phyloP scores from a whole-genome alignment of 2,888 invertebrate genomes.

The Listrodromus nycthemerus region DNA sequence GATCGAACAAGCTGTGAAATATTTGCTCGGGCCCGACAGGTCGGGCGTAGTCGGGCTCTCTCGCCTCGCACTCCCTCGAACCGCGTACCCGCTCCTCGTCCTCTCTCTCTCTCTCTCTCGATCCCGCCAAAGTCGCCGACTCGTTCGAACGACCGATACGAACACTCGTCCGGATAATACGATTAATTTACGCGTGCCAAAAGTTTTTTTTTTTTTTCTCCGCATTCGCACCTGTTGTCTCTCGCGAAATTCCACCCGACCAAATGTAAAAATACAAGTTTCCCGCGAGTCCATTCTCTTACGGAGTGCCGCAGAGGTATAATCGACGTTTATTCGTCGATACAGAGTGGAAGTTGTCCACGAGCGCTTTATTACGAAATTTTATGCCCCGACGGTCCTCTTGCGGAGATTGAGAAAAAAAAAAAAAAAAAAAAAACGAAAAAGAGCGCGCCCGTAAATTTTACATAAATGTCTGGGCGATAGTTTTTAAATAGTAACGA shows the following conservation, averaged over 20 bases:
- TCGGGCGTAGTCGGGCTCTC: slow-evolving; percentile 58
- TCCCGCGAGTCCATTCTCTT: no score
- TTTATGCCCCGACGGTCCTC: slow-evolving; percentile 16
- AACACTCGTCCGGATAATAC: not conserved
- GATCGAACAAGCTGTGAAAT: slow-evolving; percentile 78
- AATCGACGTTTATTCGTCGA: not conserved
- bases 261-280: no score
- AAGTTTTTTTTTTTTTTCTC: not conserved
- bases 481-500: slow-evolving; percentile 31
- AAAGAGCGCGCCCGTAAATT: slow-evolving; percentile 32
- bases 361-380: slow-evolving; percentile 57
- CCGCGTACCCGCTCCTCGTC: not conserved
- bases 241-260: no score
- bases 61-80: slow-evolving; percentile 15
- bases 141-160: not conserved
- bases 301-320: no score
- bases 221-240: no score
- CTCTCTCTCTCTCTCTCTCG: slow-evolving; percentile 5
- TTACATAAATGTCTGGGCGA: slow-evolving; percentile 46
- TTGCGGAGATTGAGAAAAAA: no score
- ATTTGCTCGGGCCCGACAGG: slow-evolving; percentile 77
- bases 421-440: slow-evolving; percentile 20
- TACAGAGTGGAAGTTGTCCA: slow-evolving; percentile 11
- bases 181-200: not conserved
- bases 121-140: not conserved